phyloP scores from a whole-genome alignment of 2,113 vertebrate species.

The Casuarius casuarius region DNA sequence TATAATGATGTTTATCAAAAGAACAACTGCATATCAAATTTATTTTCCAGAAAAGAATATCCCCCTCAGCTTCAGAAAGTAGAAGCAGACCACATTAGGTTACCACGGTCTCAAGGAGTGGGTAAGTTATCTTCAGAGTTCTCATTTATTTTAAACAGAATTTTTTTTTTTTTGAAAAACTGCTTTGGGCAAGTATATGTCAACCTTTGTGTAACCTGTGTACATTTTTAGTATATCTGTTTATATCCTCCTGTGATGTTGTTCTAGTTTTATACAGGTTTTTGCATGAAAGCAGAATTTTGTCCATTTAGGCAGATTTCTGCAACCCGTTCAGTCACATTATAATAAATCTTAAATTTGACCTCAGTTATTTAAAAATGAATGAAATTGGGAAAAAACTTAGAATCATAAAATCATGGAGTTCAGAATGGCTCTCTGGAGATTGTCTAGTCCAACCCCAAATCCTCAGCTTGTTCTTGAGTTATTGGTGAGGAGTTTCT shows the following conservation, averaged over 20 bases:
- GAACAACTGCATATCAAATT: slow-evolving; percentile 36
- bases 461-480: not conserved
- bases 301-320: not conserved
- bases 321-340: not conserved
- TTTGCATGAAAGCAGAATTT: not conserved
- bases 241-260: not conserved
- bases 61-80: slow-evolving; percentile 83
- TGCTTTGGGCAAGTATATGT: not conserved
- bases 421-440: not conserved
- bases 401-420: not conserved
- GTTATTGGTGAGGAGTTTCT: not conserved
- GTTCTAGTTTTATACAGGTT: not conserved
- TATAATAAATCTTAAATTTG: not conserved
- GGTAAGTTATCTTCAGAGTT: slow-evolving; percentile 78
- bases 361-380: not conserved
- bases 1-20: not conserved
- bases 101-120: slow-evolving; percentile 82
- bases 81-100: slow-evolving; percentile 84
- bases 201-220: not conserved
- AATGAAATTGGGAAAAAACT: not conserved
- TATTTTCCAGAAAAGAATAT: slow-evolving; percentile 87
- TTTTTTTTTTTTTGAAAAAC: not conserved
- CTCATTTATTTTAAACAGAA: not conserved
- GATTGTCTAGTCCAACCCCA: not conserved
- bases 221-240: not conserved